Evolutionary conservation across 2,797 vertebrate species (phyloP), one percentile per base, ranked within the genome.

Genomic region (Gallirallus australis): DNA sequence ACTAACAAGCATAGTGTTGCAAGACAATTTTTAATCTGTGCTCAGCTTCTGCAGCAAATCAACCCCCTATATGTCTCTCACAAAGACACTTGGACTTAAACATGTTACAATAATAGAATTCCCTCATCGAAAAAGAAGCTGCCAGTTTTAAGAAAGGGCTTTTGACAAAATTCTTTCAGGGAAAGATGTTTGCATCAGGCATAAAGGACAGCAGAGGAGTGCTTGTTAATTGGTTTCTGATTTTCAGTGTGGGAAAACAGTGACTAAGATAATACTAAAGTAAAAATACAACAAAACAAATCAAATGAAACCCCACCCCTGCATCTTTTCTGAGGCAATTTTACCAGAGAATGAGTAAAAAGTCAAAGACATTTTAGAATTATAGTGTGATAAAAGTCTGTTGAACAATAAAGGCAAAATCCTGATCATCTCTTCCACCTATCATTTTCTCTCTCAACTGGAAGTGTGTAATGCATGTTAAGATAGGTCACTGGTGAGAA

Each of bases 71-170:
- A 52, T 75, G 1, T 86, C 80, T 76, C 80, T 90, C 69, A 86
- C 33, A 69, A 86, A 92, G 90, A 83, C 59, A 28, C 45, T 53
- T 89, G 65, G 45, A 85, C 12, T 75, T 63, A 5, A 47, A 53
- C 27, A 47, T 92, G 91, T 85, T 93, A 65, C 68, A 93, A 15
- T 89, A 89, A 77, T 86, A 96, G 78, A 95, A 94, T 95, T 97
- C 40, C 30, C 39, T 75, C 15, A 37, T 90, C 86, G 83, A 91
- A 95, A 40, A 81, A 79, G 88, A 90, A 91, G 56, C 65, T 95
- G 65, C 63, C 81, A 78, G 2, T 81, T 65, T 75, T 53, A 94
- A 94, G 59, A 92, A 91, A 57, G 39, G 45, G 48, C 61, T 92
- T 95, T 90, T 79, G 94, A 94, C 85, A 95, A 83, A 93, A 94